Percentiles rank a stretch among this genome's conserved stretches.
Conservation (phyloP, 2,797 vertebrate genomes). For the Lepidocolaptes lacrymiger region DNA sequence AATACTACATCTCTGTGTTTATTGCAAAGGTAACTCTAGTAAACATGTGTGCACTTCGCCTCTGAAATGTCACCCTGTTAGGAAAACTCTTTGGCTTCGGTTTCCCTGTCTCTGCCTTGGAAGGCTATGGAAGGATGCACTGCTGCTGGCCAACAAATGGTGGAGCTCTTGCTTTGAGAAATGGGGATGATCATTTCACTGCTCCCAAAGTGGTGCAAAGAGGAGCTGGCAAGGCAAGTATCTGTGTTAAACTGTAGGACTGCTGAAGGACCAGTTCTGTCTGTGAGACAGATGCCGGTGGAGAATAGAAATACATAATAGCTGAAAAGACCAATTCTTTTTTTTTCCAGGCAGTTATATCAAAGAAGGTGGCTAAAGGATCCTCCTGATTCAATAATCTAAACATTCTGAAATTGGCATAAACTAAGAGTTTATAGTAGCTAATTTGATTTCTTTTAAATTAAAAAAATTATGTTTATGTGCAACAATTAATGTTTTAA, state of each 20-base stretch:
- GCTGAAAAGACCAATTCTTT: background rate
- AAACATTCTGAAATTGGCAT: background rate
- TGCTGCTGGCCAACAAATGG: constrained; percentile 59
- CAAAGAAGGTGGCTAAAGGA: background rate
- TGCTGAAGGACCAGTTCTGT: background rate
- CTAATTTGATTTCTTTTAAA: background rate
- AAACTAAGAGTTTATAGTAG: accelerated
- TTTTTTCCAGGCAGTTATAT: background rate
- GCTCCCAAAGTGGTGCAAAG: background rate
- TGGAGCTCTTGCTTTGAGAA: constrained; percentile 74
- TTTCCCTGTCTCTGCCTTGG: accelerated
- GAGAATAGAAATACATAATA: background rate
- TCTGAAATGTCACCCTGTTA: background rate
- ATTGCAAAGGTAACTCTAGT: background rate
- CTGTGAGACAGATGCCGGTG: background rate
- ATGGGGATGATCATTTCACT: background rate
- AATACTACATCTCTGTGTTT: background rate
- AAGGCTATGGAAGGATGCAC: background rate
- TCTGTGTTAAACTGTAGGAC: background rate
- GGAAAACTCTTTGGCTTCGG: background rate
- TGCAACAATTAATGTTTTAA: background rate
- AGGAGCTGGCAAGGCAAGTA: background rate
- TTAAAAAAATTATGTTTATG: background rate
- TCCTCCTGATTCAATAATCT: background rate
- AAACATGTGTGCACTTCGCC: accelerated